Percentiles rank a stretch among this genome's conserved stretches.
phyloP scores from a whole-genome alignment of 2,797 vertebrate genomes.

The Chelonia mydas region DNA sequence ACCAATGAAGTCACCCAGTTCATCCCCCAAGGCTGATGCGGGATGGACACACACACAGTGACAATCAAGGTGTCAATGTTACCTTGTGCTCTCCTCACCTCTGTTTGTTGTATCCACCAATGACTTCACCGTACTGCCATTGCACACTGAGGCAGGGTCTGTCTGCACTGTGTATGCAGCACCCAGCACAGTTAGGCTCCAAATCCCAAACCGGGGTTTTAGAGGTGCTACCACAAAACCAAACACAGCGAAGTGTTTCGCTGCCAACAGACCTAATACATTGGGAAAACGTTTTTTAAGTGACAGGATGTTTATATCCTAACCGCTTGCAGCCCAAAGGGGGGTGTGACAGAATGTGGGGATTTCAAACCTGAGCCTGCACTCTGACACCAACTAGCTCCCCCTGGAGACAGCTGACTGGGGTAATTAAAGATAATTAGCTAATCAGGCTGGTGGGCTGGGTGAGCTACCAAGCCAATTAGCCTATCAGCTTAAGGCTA shows the following conservation, averaged over 20 bases:
- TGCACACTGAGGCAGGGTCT: background rate
- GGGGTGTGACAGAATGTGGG: background rate
- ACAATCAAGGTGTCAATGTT: background rate
- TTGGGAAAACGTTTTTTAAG: rapidly evolving
- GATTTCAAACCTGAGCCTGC: background rate
- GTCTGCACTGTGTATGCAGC: background rate
- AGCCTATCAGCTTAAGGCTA: background rate
- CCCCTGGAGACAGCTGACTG: background rate
- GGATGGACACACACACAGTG: background rate
- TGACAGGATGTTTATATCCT: background rate
- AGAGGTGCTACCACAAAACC: rapidly evolving
- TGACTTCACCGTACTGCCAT: background rate
- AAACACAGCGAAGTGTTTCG: background rate
- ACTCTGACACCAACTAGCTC: background rate
- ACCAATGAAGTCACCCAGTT: rapidly evolving
- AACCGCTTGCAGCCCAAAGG: background rate
- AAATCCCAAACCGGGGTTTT: background rate
- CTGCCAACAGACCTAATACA: rapidly evolving
- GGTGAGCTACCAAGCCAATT: background rate
- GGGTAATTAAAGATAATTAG: background rate
- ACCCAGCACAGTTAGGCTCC: background rate
- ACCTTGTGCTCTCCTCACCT: background rate
- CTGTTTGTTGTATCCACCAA: background rate
- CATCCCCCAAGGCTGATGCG: rapidly evolving
- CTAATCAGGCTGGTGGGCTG: background rate